These are phyloP conservation scores for Eciton burchellii DNA, from an alignment of 1,140 invertebrate species.

Conservation along the genomic window DNA sequence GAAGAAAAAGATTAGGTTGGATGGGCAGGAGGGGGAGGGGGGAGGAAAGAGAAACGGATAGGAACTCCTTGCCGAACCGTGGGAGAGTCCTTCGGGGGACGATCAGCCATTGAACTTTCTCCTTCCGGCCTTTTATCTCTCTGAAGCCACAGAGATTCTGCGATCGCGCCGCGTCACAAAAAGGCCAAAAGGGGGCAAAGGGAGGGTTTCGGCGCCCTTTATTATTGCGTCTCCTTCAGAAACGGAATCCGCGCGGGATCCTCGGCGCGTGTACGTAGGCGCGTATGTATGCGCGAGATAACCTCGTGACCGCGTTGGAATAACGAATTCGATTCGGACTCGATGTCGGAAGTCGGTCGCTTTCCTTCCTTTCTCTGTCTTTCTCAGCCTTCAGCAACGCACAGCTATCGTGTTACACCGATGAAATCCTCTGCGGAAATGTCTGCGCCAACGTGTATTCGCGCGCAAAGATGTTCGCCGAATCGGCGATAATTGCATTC, in stretches of 20 bases:
- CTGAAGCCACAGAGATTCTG: conserved; percentile 59
- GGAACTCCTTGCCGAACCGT: conserved; percentile 70
- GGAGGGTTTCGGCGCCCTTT: conserved; percentile 53
- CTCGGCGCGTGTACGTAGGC: background rate
- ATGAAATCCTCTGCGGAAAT: background rate
- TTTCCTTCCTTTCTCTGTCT: background rate
- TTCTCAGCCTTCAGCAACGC: conserved; percentile 20
- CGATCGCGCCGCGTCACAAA: conserved; percentile 66
- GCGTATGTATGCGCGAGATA: conserved; percentile 12
- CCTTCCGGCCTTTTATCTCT: conserved; percentile 74
- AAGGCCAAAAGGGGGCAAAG: conserved; percentile 21
- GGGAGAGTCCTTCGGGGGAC: conserved; percentile 75
- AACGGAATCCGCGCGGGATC: conserved; percentile 13
- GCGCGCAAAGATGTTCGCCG: background rate
- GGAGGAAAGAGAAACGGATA: conserved; percentile 60
- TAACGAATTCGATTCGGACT: conserved; percentile 42
- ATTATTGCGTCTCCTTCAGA: conserved; percentile 47
- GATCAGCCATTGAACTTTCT: conserved; percentile 77
- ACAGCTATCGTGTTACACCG: conserved; percentile 34
- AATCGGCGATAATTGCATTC: background rate
- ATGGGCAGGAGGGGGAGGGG: conserved; percentile 11
- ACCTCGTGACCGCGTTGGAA: conserved; percentile 30
- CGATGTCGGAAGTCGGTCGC: conserved; percentile 45
- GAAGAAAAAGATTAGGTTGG: conserved; percentile 71
- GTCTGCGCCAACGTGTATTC: background rate